Evolutionary conservation across 2,888 invertebrate genomes (phyloP), one percentile per base, ranked within the genome.

Genomic region (Hoplodrina ambigua): DNA sequence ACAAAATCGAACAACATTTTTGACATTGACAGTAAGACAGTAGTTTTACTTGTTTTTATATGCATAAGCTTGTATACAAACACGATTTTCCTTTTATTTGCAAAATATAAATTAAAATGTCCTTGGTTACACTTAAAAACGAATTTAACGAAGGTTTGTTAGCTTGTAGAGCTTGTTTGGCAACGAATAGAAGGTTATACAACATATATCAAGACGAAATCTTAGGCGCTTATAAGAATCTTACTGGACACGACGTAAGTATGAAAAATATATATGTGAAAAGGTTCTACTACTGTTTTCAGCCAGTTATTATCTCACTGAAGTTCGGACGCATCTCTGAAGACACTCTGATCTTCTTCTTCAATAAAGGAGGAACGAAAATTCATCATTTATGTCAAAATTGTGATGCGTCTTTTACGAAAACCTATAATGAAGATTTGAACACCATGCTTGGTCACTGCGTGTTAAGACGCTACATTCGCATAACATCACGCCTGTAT

Each of bases 141-240:
- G 80, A 80, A 52, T 80, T 58, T 4, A 75, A 62, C 52, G 75
- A 80, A 46, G 54, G 75, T 33, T 17, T 76, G 44, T 19, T 37
- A 52, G 76, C 68, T 3, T 83, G 83, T 25, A 67, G 79, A 63
- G 69, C 75, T 10, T 83, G 83, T 69, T 73, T 83, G 13, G 50
- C 69, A 19, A 77, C 68, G 0, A 66, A 81, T 17, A 75, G 69
- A 2, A 79, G 72, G 10, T 17, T 83, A 3, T 73, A 68, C 49
- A 66, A 61, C 17, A 44, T 82, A 7, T 44, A 78, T 37, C 60
- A 70, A 11, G 30, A 69, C 0, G 69, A 72, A 53, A 4, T 83
- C 11, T n/a, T 61, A 0, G 20, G 56, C 4, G 59, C 71, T 6
- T 83, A 72, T 13, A 66, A 50, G 54, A 41, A 37, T 64, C 69